phyloP scores from a whole-genome alignment of 2,113 vertebrate genomes.

The Silurus asotus region DNA sequence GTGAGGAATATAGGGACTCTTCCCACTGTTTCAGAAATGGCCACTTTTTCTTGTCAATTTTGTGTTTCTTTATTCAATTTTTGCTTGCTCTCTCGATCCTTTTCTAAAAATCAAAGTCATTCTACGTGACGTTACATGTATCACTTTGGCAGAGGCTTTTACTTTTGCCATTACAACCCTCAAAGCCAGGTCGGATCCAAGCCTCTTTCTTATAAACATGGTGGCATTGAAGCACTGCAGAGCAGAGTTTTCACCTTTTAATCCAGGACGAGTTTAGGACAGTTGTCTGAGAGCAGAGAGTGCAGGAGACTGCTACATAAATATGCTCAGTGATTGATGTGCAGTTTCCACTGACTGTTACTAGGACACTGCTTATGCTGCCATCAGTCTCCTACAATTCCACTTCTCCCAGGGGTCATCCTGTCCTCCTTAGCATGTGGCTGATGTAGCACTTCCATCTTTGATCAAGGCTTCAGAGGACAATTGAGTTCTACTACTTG shows the following conservation, averaged over 20 bases:
- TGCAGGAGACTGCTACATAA: background rate
- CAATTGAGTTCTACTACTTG: background rate
- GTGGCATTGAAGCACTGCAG: background rate
- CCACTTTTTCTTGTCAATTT: background rate
- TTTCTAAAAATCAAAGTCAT: background rate
- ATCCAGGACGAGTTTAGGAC: background rate
- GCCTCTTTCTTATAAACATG: background rate
- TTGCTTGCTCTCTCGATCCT: background rate
- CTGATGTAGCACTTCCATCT: background rate
- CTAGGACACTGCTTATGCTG: background rate
- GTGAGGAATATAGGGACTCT: background rate
- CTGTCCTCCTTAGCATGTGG: background rate
- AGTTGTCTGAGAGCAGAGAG: background rate
- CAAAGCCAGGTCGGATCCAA: background rate
- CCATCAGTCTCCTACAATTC: background rate
- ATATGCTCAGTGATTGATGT: constrained; percentile 9
- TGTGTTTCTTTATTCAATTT: background rate
- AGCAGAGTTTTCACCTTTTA: background rate
- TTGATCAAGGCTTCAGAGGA: constrained; percentile 1
- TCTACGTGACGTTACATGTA: background rate
- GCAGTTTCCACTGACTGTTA: background rate
- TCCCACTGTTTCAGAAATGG: background rate
- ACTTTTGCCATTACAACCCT: background rate
- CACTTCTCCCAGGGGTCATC: background rate
- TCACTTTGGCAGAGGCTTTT: background rate